Evolutionary conservation across 2,888 invertebrate genomes (phyloP).

Genomic region (Morpho deidamia): DNA sequence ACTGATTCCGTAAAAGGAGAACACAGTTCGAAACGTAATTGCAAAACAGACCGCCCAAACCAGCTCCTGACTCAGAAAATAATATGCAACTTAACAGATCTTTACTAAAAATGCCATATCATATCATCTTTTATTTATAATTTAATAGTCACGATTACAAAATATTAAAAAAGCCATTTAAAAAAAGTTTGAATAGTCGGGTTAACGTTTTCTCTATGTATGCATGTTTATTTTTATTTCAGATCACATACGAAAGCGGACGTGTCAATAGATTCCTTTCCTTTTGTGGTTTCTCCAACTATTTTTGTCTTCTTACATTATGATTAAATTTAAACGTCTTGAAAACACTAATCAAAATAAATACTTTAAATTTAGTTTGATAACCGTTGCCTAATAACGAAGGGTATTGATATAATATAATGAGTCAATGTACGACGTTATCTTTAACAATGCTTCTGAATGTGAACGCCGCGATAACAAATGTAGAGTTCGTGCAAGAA

Average conservation of each 20-base stretch:
- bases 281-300: constrained; percentile 41
- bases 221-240: constrained; percentile 56
- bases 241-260: constrained; percentile 51
- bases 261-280: constrained; percentile 44
- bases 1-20: constrained; percentile 46
- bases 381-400: too few relatives aligned
- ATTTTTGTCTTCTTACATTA: background rate
- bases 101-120: background rate
- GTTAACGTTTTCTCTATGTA: constrained; percentile 26
- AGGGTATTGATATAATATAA: background rate
- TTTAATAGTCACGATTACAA: background rate
- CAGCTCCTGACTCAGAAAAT: constrained; percentile 42
- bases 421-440: constrained; percentile 41
- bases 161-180: too few relatives aligned
- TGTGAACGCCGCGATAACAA: constrained; percentile 42
- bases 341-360: too few relatives aligned
- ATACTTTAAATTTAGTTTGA: too few relatives aligned
- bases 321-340: background rate
- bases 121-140: background rate
- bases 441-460: constrained; percentile 38
- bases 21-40: constrained; percentile 35
- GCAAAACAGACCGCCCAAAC: constrained; percentile 48
- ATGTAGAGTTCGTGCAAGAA: constrained; percentile 28
- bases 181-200: background rate
- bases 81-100: constrained; percentile 20